phyloP scores from a whole-genome alignment of 1,140 invertebrate species.

The Musca vetustissima region DNA sequence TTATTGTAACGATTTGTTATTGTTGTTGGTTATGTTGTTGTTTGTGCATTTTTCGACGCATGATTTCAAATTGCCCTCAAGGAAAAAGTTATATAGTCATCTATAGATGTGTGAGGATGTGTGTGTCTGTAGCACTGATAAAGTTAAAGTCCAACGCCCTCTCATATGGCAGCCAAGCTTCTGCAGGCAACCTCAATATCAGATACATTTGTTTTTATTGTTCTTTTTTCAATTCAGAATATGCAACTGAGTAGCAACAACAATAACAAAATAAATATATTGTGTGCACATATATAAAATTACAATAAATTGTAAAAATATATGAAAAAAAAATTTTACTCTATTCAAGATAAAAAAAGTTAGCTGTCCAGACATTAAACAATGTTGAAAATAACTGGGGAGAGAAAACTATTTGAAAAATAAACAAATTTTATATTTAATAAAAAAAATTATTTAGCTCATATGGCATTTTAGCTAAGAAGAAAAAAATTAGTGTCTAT shows the following conservation, averaged over 20 bases:
- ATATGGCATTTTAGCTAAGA: too few relatives aligned
- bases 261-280: constrained; percentile 6
- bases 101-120: not conserved
- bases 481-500: too few relatives aligned
- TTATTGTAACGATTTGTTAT: not conserved
- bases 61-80: constrained; percentile 22
- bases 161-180: not conserved
- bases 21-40: not conserved
- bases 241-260: not conserved
- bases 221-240: not conserved
- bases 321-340: too few relatives aligned
- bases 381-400: too few relatives aligned
- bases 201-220: too few relatives aligned
- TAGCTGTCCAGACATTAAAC: too few relatives aligned
- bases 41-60: constrained; percentile 5
- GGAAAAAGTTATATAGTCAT: not conserved
- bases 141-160: constrained; percentile 18
- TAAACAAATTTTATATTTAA: too few relatives aligned
- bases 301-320: too few relatives aligned
- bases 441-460: too few relatives aligned
- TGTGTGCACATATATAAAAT: too few relatives aligned
- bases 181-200: not conserved
- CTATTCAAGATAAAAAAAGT: too few relatives aligned
- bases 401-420: too few relatives aligned
- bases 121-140: constrained; percentile 9